These are phyloP conservation scores for Halictus ligatus DNA, from an alignment of 2,888 invertebrate species.

Conservation along the genomic window DNA sequence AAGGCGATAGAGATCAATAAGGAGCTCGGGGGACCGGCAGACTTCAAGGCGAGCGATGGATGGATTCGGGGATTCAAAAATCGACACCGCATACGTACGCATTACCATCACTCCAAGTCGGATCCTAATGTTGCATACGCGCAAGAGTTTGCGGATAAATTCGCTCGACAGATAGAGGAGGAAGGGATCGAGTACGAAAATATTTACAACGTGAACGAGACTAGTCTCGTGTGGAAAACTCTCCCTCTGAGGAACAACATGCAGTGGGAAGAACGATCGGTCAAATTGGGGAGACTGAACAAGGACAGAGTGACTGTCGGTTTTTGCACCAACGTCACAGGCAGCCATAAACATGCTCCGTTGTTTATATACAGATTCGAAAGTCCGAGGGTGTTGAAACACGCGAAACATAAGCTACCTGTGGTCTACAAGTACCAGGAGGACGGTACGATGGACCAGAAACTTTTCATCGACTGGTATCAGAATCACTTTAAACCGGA, in stretches of 20 bases:
- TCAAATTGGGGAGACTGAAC: not conserved
- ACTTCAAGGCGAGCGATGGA: not conserved
- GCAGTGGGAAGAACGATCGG: not conserved
- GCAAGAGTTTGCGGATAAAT: not conserved
- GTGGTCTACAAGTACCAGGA: not conserved
- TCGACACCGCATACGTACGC: not conserved
- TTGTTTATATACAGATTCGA: conserved; percentile 1
- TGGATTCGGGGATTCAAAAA: conserved; percentile 5
- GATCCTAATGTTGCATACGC: not conserved
- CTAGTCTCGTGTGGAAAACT: conserved; percentile 7
- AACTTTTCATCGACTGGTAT: not conserved
- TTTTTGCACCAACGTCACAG: not conserved
- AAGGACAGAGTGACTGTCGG: not conserved
- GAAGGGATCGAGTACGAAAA: not conserved
- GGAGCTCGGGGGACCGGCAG: not conserved
- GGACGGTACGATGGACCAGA: not conserved
- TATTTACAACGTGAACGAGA: conserved; percentile 13
- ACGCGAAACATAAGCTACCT: not conserved
- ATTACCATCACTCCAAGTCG: not conserved
- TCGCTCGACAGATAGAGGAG: not conserved
- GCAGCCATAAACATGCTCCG: not conserved
- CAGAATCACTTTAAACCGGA: conserved; percentile 14
- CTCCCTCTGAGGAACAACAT: not conserved
- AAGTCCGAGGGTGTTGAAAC: not conserved
- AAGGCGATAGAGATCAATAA: not conserved